Conservation (phyloP, 2,888 invertebrate genomes). For the Drosophila histrio region DNA sequence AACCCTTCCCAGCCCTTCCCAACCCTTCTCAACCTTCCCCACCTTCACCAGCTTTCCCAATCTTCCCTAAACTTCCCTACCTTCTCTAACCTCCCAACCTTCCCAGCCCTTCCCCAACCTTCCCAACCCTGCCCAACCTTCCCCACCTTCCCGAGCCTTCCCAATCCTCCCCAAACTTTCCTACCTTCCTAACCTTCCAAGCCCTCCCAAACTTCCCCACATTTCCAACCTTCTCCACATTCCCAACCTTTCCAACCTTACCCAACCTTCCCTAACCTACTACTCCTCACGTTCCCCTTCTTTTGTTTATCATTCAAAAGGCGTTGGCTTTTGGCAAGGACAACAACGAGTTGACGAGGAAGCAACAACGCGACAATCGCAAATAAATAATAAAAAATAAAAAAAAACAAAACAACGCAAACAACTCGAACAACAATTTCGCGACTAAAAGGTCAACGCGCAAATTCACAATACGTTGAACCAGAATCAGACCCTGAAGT, state of each 20-base stretch:
- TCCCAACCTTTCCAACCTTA: not conserved
- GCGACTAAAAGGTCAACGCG: constrained; percentile 66
- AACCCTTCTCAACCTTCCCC: too few species aligned
- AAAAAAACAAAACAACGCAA: constrained; percentile 18
- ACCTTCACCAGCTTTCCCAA: not conserved
- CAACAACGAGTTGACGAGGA: constrained; percentile 46
- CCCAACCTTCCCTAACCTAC: not conserved
- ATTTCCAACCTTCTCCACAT: too few species aligned
- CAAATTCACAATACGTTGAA: constrained; percentile 69
- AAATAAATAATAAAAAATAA: constrained; percentile 26
- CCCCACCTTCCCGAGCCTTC: too few species aligned
- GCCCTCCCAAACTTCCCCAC: too few species aligned
- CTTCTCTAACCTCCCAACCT: too few species aligned
- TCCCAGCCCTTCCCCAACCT: not conserved
- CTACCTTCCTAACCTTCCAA: not conserved
- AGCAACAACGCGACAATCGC: constrained; percentile 35
- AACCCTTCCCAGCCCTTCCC: too few species aligned
- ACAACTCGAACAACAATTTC: constrained; percentile 30
- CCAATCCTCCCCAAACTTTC: too few species aligned
- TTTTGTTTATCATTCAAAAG: constrained; percentile 25
- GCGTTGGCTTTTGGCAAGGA: constrained; percentile 70
- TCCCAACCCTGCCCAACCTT: too few species aligned
- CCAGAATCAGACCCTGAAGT: constrained; percentile 49
- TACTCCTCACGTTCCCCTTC: not conserved
- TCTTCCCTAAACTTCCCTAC: too few species aligned